Base-by-base conservation (phyloP, 2,797 vertebrate species). In the Choloepus didactylus region DNA sequence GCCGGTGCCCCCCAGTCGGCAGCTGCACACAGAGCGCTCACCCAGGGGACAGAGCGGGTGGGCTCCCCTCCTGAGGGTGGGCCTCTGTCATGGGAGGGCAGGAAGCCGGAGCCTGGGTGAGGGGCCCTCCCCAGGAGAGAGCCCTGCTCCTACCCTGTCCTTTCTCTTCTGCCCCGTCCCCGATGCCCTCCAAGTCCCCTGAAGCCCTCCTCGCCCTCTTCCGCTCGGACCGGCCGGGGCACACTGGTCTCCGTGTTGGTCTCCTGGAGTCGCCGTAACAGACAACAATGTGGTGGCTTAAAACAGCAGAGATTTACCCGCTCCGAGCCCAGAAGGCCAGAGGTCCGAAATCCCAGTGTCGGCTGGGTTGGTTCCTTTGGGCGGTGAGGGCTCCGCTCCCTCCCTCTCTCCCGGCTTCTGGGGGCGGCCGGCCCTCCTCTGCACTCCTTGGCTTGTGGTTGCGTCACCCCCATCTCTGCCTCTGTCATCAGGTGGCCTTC, bases 391-490 rank as follows among this genome's bases (percentile, higher is more conserved):
- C 54, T 5, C 16, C 4, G 54, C 19, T 56, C 56, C 19, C 41
- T 18, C 27, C 70, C 25, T n/a, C 25, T 41, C 49, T 41, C 67
- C 51, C 5, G 2, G 86, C 85, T n/a, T 38, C 93, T 15, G 64
- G 89, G 0, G 38, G 38, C 19, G 2, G 15, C 31, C 0, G 3
- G 14, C 29, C 3, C 27, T 18, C 29, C 9, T 15, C 21, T 0
- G 75, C 1, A 1, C 6, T 8, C 49, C 64, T 73, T 35, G 80
- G 49, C 56, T 35, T 9, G 2, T 25, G 2, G 64, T 6, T 1
- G 0, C 4, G 41, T 44, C 6, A 4, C 14, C 49, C 2, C 56
- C 64, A 7, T 9, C 49, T 49, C 15, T 8, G 14, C 25, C 46
- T 80, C 84, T 10, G 41, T 44, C 41, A 44, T 44, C 41, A 44